Evolutionary conservation across 2,113 vertebrate species (phyloP).

Genomic region (Thunnus maccoyii): DNA sequence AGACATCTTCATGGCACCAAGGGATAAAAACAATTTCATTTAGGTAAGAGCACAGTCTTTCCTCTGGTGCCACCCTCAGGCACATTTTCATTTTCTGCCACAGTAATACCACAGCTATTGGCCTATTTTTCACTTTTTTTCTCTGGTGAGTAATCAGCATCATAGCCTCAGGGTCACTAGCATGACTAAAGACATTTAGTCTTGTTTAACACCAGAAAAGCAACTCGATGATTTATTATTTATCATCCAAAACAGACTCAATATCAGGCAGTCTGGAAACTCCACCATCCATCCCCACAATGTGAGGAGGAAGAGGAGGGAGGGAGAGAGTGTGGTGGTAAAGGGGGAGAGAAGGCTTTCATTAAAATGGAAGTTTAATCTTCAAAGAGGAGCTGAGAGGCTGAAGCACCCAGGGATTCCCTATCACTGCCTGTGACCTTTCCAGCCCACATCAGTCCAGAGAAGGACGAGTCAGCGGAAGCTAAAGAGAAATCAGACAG

Average conservation of each 20-base stretch:
- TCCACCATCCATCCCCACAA: not conserved
- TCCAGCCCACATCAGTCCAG: conserved; percentile 14
- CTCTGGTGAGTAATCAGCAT: too few species aligned
- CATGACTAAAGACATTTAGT: too few species aligned
- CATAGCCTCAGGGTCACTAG: too few species aligned
- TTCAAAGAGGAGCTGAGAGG: conserved; percentile 51
- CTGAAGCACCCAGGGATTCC: conserved; percentile 26
- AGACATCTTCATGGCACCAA: too few species aligned
- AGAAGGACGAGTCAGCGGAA: conserved; percentile 16
- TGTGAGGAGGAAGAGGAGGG: not conserved
- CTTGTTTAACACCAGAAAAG: too few species aligned
- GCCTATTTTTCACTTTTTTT: too few species aligned
- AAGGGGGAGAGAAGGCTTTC: conserved; percentile 8
- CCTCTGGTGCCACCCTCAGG: too few species aligned
- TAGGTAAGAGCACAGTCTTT: too few species aligned
- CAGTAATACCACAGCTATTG: too few species aligned
- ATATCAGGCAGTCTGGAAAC: not conserved
- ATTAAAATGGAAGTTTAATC: conserved; percentile 49
- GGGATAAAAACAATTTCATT: too few species aligned
- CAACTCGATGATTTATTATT: too few species aligned
- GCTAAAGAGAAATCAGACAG: not conserved
- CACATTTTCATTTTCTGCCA: too few species aligned
- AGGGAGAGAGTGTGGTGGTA: not conserved
- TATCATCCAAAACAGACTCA: not conserved
- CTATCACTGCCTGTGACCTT: conserved; percentile 38